phyloP scores from a whole-genome alignment of 2,888 invertebrate genomes.

The Thumatha senex region DNA sequence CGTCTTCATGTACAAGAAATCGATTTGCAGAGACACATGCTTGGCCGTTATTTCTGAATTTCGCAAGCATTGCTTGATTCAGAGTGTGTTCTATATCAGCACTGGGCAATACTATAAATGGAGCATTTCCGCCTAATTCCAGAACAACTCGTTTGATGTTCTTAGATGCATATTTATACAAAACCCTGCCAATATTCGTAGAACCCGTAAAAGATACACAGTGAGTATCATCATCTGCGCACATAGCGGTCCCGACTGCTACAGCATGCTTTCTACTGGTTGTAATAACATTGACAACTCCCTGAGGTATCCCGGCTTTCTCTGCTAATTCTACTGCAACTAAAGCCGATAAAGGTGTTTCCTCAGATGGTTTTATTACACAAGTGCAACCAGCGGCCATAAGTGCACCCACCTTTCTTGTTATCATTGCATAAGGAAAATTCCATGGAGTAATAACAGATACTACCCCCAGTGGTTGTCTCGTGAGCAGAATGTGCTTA shows the following conservation, averaged over 20 bases:
- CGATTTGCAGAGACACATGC: conserved; percentile 98
- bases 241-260: conserved; percentile 92
- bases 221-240: conserved; percentile 91
- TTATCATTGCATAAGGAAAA: conserved; percentile 98
- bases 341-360: conserved; percentile 97
- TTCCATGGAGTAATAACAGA: conserved; percentile 98
- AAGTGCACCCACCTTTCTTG: conserved; percentile 97
- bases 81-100: conserved; percentile 95
- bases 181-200: conserved; percentile 94
- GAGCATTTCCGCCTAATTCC: conserved; percentile 99
- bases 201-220: conserved; percentile 98
- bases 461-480: conserved; percentile 96
- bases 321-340: conserved; percentile 93
- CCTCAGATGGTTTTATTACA: conserved; percentile 97
- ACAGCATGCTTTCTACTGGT: conserved; percentile 88
- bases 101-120: conserved; percentile 97
- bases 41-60: conserved; percentile 98
- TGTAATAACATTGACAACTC: conserved; percentile 96
- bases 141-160: conserved; percentile 95
- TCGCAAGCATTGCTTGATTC: conserved; percentile 93
- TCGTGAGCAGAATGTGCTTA: conserved; percentile 89
- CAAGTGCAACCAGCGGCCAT: conserved; percentile 97
- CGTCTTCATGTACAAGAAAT: conserved; percentile 90
- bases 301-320: conserved; percentile 95
- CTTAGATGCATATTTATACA: conserved; percentile 92